These are phyloP conservation scores for Sebastes hubbsi DNA, from an alignment of 2,797 vertebrate genomes.

Conservation along the genomic window DNA sequence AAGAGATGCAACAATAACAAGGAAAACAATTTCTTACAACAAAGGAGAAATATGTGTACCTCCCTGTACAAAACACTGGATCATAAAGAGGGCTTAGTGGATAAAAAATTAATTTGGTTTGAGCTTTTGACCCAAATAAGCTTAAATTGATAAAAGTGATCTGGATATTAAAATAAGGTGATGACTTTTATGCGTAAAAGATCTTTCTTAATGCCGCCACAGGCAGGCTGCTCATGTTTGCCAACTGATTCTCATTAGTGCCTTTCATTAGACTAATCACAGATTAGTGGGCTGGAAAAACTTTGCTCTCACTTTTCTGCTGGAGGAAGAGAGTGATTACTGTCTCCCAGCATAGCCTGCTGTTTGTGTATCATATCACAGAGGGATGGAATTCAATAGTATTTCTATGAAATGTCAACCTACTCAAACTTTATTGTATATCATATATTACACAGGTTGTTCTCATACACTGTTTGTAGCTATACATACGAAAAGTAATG, in stretches of 20 bases:
- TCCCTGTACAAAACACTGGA: not conserved
- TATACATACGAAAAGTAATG: no score
- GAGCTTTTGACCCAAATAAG: conserved; percentile 34
- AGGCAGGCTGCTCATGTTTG: conserved; percentile 22
- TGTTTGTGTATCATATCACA: not conserved
- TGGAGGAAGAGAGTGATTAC: conserved; percentile 12
- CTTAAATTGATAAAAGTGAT: not conserved
- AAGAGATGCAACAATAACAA: not conserved
- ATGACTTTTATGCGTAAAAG: conserved; percentile 6
- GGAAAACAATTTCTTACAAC: not conserved
- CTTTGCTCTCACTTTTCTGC: not conserved
- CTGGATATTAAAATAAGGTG: conserved; percentile 18
- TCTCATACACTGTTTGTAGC: no score
- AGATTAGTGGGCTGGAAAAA: conserved; percentile 22
- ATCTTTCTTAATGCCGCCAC: not conserved
- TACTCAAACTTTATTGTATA: not conserved
- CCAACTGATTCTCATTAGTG: conserved; percentile 36
- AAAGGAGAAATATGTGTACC: not conserved
- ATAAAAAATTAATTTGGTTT: conserved; percentile 13
- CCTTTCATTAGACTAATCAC: conserved; percentile 39
- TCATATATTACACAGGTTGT: not conserved
- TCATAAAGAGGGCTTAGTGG: not conserved
- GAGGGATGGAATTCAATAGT: not conserved
- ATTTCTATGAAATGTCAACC: not conserved
- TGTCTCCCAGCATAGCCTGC: not conserved